Base-by-base conservation (phyloP, 2,888 invertebrate species). In the Octonoba sinensis region DNA sequence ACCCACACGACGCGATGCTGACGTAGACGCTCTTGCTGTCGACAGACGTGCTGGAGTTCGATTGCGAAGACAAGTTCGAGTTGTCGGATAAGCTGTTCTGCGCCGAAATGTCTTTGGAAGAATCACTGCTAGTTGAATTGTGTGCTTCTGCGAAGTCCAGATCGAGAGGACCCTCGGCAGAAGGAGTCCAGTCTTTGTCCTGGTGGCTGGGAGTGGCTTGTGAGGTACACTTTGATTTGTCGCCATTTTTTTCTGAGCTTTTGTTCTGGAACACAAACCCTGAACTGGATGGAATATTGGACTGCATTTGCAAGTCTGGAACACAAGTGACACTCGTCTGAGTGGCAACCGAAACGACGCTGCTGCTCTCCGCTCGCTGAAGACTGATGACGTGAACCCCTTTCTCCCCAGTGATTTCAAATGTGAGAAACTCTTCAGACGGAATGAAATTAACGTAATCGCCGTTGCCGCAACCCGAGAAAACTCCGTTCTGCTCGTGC, bases 381-480 rank as follows among this genome's bases (percentile, higher is more conserved):
- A 81, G 74, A 46, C 81, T 73, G 22, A 83, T 83, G 8, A 83
- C 71, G 73, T 79, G 83, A 24, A 84, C 77, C 16, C 72, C 84
- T 56, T 75, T 81, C 16, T 78, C 83, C 22, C 77, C 78, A 57
- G 79, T 77, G 13, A 84, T 84, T 65, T 85, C 84, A 62, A 85
- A 77, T n/a, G 85, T 85, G 6, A 85, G 79, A 24, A 85, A 82
- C 47, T 85, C 85, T 70, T 85, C 85, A 60, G 78, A 73, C 12
- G 84, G 79, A 56, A 84, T 75, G 56, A 84, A 82, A 46, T 83
- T 81, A 24, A 82, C 83, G 70, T 84, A 84, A 36, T 84, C 84
- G 11, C 60, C 64, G 36, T 67, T 79, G 18, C 64, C 54, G 47
- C 66, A 65, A n/a, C 49, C 22, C 3, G 69, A 27, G 62, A 62